phyloP scores from a whole-genome alignment of 2,113 vertebrate genomes.

The Protomyctophum bolini region DNA sequence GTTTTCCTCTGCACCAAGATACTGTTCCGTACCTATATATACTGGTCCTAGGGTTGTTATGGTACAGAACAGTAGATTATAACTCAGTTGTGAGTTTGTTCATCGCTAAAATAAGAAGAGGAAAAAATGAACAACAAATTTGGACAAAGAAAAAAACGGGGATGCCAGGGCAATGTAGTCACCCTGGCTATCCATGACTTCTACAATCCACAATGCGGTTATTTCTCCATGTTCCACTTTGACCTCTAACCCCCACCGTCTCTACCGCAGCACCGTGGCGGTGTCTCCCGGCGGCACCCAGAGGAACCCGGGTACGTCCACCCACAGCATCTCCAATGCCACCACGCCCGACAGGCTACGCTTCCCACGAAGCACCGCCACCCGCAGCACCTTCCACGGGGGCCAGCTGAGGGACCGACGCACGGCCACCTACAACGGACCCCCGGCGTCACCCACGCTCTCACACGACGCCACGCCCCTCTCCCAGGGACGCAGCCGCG shows the following conservation, averaged over 20 bases:
- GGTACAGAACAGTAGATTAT: background rate
- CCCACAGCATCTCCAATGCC: constrained; percentile 92
- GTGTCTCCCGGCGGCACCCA: constrained; percentile 83
- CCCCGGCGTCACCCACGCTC: constrained; percentile 93
- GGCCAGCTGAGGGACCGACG: constrained; percentile 93
- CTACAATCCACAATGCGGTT: background rate
- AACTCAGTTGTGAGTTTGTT: too few relatives aligned
- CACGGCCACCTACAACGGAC: constrained; percentile 96
- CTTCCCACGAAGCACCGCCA: constrained; percentile 92
- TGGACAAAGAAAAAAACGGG: too few relatives aligned
- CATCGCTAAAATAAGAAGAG: too few relatives aligned
- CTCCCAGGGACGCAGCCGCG: constrained; percentile 90
- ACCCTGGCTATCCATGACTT: background rate
- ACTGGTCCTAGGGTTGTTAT: background rate
- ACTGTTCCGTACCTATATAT: background rate
- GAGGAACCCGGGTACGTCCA: constrained; percentile 91
- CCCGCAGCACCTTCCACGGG: constrained; percentile 95
- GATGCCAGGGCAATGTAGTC: too few relatives aligned
- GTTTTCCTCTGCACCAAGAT: constrained; percentile 32
- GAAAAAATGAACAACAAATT: too few relatives aligned
- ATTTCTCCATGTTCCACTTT: background rate
- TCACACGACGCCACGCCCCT: constrained; percentile 91
- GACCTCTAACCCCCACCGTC: background rate
- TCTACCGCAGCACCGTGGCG: constrained; percentile 72
- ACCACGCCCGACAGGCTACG: constrained; percentile 91